Evolutionary conservation across 2,113 vertebrate species (phyloP).

Genomic region (Python bivittatus): DNA sequence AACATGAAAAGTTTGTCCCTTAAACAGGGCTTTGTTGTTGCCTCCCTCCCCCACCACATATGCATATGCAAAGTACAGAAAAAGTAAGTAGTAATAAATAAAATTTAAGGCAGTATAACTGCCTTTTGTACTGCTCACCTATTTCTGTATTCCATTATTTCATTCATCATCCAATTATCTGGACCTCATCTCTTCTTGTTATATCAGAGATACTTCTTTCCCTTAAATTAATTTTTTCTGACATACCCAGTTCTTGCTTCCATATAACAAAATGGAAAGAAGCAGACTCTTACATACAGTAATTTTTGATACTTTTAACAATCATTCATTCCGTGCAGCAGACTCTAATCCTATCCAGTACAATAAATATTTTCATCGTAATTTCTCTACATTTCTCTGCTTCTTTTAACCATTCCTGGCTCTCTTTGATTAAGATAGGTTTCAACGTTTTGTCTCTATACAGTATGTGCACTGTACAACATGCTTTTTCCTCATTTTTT

Average conservation of each 20-base stretch:
- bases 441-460: background rate
- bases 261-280: background rate
- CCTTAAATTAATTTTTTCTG: background rate
- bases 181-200: background rate
- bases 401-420: background rate
- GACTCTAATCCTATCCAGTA: background rate
- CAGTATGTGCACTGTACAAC: background rate
- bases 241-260: background rate
- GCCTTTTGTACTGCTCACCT: background rate
- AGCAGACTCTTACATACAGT: background rate
- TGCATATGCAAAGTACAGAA: background rate
- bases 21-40: too few species aligned
- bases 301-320: background rate
- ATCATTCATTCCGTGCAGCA: background rate
- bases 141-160: background rate
- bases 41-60: too few species aligned
- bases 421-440: background rate
- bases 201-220: background rate
- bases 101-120: background rate
- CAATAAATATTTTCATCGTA: background rate
- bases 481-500: background rate
- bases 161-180: background rate
- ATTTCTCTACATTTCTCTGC: background rate
- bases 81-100: background rate
- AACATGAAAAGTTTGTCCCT: too few species aligned